Evolutionary conservation across 1,140 invertebrate genomes (phyloP).

Genomic region (Bombus vancouverensis): DNA sequence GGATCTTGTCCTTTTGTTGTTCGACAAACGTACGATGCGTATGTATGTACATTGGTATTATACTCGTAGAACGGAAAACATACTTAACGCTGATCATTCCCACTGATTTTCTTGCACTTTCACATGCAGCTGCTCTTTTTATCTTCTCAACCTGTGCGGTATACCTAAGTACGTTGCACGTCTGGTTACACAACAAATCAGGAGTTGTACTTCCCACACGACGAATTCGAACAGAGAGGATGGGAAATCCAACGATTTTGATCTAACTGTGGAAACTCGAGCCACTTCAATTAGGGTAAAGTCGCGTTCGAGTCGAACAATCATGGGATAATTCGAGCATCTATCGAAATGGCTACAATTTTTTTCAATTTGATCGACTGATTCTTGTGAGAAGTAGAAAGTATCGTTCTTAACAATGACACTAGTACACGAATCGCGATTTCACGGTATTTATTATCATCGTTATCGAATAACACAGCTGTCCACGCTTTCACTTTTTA

Average conservation of each 20-base stretch:
- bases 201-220: constrained; percentile 39
- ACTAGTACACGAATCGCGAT: not conserved
- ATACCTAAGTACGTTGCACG: not conserved
- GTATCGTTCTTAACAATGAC: not conserved
- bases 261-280: constrained; percentile 42
- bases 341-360: not conserved
- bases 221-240: constrained; percentile 36
- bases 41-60: not conserved
- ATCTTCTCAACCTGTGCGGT: not conserved
- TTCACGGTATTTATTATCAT: not conserved
- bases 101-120: constrained; percentile 49
- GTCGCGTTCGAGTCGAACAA: constrained; percentile 28
- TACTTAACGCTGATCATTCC: constrained; percentile 33
- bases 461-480: no score
- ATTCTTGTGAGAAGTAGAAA: constrained; percentile 17
- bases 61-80: constrained; percentile 16
- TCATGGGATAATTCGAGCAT: constrained; percentile 39
- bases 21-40: not conserved
- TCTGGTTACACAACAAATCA: constrained; percentile 47
- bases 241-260: constrained; percentile 49
- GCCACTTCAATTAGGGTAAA: constrained; percentile 19
- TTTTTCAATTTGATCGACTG: not conserved
- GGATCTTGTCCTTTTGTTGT: not conserved
- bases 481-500: not conserved
- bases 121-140: constrained; percentile 21